Evolutionary conservation across 2,888 invertebrate species (phyloP).

Genomic region (Notocelia uddmanniana): DNA sequence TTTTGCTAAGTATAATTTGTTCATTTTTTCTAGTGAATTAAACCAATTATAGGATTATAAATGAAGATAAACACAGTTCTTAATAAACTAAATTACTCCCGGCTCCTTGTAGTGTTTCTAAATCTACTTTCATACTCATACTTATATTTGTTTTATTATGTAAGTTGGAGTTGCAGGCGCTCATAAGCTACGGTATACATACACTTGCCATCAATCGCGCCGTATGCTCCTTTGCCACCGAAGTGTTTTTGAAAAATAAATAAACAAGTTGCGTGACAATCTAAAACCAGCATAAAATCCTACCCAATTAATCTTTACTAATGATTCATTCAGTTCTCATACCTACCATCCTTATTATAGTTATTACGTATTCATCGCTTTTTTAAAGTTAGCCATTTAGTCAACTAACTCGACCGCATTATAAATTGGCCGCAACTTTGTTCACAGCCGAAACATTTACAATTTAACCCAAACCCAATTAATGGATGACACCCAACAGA

Average conservation of each 20-base stretch:
- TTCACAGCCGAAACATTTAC: slow-evolving; percentile 33
- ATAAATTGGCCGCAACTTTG: slow-evolving; percentile 30
- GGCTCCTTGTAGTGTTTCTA: neutral
- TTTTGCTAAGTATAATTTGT: neutral
- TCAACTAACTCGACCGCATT: slow-evolving; percentile 27
- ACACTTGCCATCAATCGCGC: too few relatives aligned
- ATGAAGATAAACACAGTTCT: neutral
- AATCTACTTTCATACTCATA: neutral
- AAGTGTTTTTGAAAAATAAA: too few relatives aligned
- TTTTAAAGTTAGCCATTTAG: slow-evolving; percentile 21
- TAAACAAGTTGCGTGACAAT: too few relatives aligned
- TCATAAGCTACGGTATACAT: too few relatives aligned
- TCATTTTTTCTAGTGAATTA: neutral
- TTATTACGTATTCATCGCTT: neutral
- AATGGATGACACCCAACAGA: slow-evolving; percentile 18
- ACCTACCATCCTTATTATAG: neutral
- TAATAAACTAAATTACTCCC: neutral
- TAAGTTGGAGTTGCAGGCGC: too few relatives aligned
- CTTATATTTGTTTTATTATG: neutral
- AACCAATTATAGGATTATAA: neutral
- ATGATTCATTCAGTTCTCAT: slow-evolving; percentile 1
- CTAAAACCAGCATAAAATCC: neutral
- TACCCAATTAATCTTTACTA: neutral
- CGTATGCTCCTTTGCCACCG: too few relatives aligned
- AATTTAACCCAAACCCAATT: slow-evolving; percentile 40